These are phyloP conservation scores for Corythaeola cristata DNA, from an alignment of 2,113 vertebrate genomes.

Conservation along the genomic window DNA sequence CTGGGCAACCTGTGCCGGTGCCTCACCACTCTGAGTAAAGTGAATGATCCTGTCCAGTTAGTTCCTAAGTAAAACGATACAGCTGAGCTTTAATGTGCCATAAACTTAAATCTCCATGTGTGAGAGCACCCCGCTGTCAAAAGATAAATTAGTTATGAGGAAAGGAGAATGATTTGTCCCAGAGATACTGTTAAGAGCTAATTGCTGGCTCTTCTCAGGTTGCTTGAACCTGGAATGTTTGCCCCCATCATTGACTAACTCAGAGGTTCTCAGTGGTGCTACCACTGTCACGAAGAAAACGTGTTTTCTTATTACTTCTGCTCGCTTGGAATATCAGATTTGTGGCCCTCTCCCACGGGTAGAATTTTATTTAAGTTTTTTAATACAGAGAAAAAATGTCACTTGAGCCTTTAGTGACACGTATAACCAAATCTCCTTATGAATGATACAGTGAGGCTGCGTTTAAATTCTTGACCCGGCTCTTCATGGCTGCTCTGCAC, in stretches of 20 bases:
- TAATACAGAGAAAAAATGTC: not conserved
- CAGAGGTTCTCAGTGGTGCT: not conserved
- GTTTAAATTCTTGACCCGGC: not conserved
- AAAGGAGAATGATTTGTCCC: not conserved
- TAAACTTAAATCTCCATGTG: not conserved
- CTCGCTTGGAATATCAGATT: not conserved
- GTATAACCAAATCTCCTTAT: not conserved
- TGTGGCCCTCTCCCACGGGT: not conserved
- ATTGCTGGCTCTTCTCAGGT: not conserved
- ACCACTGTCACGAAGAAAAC: not conserved
- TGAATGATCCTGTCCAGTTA: not conserved
- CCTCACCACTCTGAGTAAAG: no score
- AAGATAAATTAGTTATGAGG: slow-evolving; percentile 11
- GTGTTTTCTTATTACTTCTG: not conserved
- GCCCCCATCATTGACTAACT: not conserved
- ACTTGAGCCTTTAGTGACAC: not conserved
- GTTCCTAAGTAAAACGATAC: not conserved
- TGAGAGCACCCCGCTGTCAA: not conserved
- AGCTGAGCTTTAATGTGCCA: slow-evolving; percentile 17
- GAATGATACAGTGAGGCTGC: not conserved
- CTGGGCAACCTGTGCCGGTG: no score
- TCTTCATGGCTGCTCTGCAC: not conserved
- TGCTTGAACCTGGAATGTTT: slow-evolving; percentile 3
- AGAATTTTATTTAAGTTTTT: not conserved
- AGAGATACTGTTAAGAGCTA: not conserved